A percentile compares a stretch with the other conserved stretches of the same genome.
Conservation (phyloP, 2,888 invertebrate species). For the Amblyteles armatorius region DNA sequence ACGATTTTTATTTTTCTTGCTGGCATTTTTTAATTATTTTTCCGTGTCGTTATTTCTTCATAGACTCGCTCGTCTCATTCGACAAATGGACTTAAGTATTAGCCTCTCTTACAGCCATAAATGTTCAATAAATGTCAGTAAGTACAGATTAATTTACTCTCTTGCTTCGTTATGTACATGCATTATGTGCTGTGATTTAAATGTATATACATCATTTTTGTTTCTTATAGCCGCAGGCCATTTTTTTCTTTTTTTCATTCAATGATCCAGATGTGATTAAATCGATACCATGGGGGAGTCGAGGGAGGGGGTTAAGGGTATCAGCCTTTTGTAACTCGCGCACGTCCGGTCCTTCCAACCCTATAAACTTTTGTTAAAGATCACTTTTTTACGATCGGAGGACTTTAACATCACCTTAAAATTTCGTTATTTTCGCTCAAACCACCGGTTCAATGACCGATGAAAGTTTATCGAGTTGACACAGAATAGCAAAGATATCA, state of each 20-base stretch:
- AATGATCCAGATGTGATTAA: background rate
- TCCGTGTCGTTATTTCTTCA: constrained; percentile 21
- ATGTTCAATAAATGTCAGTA: constrained; percentile 74
- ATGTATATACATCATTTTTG: constrained; percentile 64
- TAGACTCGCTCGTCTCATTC: background rate
- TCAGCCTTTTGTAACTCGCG: background rate
- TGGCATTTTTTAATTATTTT: background rate
- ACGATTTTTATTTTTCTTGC: background rate
- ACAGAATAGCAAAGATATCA: background rate
- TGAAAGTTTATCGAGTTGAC: constrained; percentile 1
- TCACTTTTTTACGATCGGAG: background rate
- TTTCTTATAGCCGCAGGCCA: constrained; percentile 32
- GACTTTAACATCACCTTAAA: background rate
- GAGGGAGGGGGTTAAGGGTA: background rate
- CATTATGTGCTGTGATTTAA: constrained; percentile 55
- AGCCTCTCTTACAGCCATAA: constrained; percentile 73
- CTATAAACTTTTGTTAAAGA: background rate
- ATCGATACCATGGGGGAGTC: background rate
- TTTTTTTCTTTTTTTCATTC: constrained; percentile 16
- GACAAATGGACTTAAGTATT: constrained; percentile 64
- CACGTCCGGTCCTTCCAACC: background rate
- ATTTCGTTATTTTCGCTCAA: background rate
- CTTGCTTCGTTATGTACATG: constrained; percentile 54
- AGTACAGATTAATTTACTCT: constrained; percentile 74
- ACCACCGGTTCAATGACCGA: background rate